Conservation (phyloP, 2,113 vertebrate genomes). For the Antechinus stuartii region DNA sequence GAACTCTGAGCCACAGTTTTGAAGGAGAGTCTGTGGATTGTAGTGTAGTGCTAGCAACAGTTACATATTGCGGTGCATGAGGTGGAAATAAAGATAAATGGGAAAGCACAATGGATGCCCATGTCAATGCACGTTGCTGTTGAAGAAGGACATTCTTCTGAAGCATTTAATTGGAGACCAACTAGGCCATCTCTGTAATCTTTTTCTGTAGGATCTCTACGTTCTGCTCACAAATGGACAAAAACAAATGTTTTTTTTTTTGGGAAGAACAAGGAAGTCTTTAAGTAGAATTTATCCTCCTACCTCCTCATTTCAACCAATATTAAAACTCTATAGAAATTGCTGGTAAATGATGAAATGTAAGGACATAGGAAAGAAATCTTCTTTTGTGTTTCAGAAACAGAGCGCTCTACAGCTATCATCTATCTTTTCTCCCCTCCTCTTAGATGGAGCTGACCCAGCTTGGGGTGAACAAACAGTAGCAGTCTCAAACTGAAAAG, state of each 20-base stretch:
- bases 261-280: conserved; percentile 25
- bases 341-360: conserved; percentile 48
- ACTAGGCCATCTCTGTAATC: conserved; percentile 1
- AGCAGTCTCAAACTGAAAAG: not conserved
- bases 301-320: not conserved
- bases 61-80: not conserved
- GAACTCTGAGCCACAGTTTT: not conserved
- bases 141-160: conserved; percentile 12
- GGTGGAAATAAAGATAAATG: conserved; percentile 58
- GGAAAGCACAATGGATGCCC: not conserved
- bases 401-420: fast-evolving
- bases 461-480: not conserved
- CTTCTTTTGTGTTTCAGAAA: not conserved
- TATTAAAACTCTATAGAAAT: conserved; percentile 51
- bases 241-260: not conserved
- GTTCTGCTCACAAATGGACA: conserved; percentile 49
- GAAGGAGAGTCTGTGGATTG: not conserved
- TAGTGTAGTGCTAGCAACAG: conserved; percentile 25
- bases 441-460: conserved; percentile 37
- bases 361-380: not conserved
- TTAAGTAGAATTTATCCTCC: not conserved
- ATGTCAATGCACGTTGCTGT: not conserved
- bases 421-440: conserved; percentile 11
- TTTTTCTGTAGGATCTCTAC: not conserved
- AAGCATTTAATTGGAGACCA: conserved; percentile 52